Evolutionary conservation across 1,140 invertebrate genomes (phyloP), one percentile per base, ranked within the genome.

Genomic region (Battus philenor): DNA sequence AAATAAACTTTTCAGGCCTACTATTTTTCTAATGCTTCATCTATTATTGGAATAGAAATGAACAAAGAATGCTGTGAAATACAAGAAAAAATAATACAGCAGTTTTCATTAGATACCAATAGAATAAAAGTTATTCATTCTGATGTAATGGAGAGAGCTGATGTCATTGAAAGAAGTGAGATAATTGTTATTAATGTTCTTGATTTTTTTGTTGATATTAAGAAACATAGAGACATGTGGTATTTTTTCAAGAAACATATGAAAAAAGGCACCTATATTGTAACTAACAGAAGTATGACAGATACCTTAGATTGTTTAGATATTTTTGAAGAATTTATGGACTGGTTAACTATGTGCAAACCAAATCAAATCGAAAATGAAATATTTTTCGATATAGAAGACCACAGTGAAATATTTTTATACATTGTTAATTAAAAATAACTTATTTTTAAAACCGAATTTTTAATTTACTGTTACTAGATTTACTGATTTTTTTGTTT

Each of bases 11-110:
- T 88, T 38, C 66, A 92, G 91, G 91, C 91, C 26, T 90, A 91
- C 60, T 79, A 89, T 50, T 90, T 89, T 33, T 89, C 90, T 16
- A 88, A 88, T 68, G 87, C 88, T 15, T 63, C 70, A 20, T 85
- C 77, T 55, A 90, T 93, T 36, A 86, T 91, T 52, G 92, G 92
- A 4, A 86, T 94, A 18, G 92, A 94, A 87, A 90, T 93, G 59
- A 93, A 92, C 59, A 75, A 88, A 59, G 90, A 91, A 47, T 89
- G 91, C 18, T 91, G 89, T 70, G 69, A 89, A 26, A 54, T 93
- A 4, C 91, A 93, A 69, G 76, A 87, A 33, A 84, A 87, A 9
- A 88, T 91, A 12, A 77, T 92, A 26, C 55, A 76, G 1, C 87
- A 91, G 70, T 90, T 89, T 54, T 76, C 86, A 30, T 78, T 90